Evolutionary conservation across 2,888 invertebrate species (phyloP).

Genomic region (Acanthosoma haemorrhoidale): DNA sequence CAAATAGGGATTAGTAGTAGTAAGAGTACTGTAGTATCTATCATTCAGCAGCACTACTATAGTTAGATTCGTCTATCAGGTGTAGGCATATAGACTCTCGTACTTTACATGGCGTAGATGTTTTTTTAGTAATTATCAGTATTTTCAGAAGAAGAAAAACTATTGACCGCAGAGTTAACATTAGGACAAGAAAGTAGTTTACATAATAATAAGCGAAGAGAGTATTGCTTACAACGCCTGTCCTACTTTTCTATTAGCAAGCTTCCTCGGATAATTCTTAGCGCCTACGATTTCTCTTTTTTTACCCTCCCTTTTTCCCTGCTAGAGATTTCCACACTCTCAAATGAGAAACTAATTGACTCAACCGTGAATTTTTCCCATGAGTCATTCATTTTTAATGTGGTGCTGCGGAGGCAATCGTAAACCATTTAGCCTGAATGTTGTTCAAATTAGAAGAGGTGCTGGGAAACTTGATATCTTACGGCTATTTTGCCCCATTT

Average conservation of each 20-base stretch:
- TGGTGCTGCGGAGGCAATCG: neutral
- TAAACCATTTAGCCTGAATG: neutral
- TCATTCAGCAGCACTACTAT: no score
- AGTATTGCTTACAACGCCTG: neutral
- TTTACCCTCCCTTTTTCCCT: neutral
- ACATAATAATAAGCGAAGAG: neutral
- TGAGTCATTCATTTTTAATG: neutral
- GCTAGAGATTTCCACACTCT: neutral
- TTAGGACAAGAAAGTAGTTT: no score
- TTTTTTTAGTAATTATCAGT: no score
- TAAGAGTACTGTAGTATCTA: no score
- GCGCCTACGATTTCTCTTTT: neutral
- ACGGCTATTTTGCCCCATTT: neutral
- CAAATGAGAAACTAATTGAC: slow-evolving; percentile 7
- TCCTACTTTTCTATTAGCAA: neutral
- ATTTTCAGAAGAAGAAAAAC: no score
- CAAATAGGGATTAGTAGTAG: no score
- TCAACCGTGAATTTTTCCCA: slow-evolving; percentile 7
- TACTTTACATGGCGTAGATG: no score
- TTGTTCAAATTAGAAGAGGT: no score
- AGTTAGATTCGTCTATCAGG: no score
- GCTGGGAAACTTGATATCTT: no score
- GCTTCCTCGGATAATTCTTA: neutral
- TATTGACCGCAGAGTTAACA: no score
- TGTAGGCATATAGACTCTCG: no score